Evolutionary conservation across 2,113 vertebrate species (phyloP).

Genomic region (Pantherophis guttatus): DNA sequence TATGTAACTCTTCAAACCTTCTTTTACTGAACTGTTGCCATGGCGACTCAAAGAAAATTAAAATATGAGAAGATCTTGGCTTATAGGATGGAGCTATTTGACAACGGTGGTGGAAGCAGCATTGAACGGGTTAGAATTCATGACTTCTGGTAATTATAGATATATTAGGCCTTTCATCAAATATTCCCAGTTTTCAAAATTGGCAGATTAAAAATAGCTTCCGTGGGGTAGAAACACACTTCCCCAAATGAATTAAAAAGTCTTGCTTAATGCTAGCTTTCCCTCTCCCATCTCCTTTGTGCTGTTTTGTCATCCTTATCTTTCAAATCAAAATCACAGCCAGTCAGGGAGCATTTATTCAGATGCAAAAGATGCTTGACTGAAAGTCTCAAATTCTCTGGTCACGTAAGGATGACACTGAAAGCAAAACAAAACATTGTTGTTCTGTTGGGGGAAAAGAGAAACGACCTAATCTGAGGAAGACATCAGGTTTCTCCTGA

Average conservation of each 20-base stretch:
- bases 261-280: neutral
- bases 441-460: neutral
- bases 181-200: neutral
- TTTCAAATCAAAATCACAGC: no score
- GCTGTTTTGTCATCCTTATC: neutral
- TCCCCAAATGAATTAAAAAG: neutral
- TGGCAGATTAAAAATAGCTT: neutral
- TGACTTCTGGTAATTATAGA: neutral
- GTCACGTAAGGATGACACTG: neutral
- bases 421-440: neutral
- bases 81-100: constrained; percentile 36
- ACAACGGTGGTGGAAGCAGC: constrained; percentile 30
- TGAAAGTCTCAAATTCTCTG: neutral
- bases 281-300: neutral
- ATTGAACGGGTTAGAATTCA: neutral
- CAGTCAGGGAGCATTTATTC: neutral
- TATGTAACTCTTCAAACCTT: constrained; percentile 63
- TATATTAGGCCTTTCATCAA: constrained; percentile 4
- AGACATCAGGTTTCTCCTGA: neutral
- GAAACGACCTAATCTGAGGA: neutral
- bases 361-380: neutral
- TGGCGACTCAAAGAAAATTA: constrained; percentile 64
- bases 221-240: neutral
- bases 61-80: constrained; percentile 35
- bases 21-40: constrained; percentile 64